Evolutionary conservation across 2,113 vertebrate species (phyloP), one percentile per base, ranked within the genome.

Genomic region (Chionodraco myersi): DNA sequence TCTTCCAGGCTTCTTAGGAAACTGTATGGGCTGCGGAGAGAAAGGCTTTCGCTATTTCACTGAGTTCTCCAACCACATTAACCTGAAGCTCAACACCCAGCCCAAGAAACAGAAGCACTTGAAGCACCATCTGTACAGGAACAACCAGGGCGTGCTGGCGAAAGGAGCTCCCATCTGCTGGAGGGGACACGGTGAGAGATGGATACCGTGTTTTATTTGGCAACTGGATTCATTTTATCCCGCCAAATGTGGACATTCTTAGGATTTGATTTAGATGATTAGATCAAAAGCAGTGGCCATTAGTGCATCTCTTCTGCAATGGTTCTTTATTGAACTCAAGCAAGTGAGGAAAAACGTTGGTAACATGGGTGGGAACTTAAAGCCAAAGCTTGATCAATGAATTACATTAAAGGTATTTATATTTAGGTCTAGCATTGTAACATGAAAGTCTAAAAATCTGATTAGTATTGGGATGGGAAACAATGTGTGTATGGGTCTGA

Each of bases 41-140:
- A 98, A 97, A 86, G 97, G 97, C 45, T 99, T 99, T 89, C 97
- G 97, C 49, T 99, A 99, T 92, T 99, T 99, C 94, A 99, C 98
- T 0, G 98, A 99, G 81, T 99, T 99, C 89, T 97, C 97, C 89
- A 96, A 96, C 91, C 98, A 99, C 92, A 99, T 99, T 84, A 99
- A 99, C 89, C 96, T 99, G 82, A 99, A 98, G 93, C 91, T 99
- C 89, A 96, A 93, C 90, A 97, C 96, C 4, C 98, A 99, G 93
- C 98, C 98, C 77, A 99, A 99, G 94, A 99, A 99, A 92, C 98
- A 99, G 96, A 99, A 99, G 93, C 96, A 98, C 94, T 94, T 99
- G 89, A 99, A 97, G 92, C 97, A 95, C 89, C 96, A 96, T 90
- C 95, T 99, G 89, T 92, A 96, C 85, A 94, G 96, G 72, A 97